Evolutionary conservation across 92 coral and sea anemone species (phyloP), one percentile per base, ranked within the genome.

Genomic region (Actinernus sp.): DNA sequence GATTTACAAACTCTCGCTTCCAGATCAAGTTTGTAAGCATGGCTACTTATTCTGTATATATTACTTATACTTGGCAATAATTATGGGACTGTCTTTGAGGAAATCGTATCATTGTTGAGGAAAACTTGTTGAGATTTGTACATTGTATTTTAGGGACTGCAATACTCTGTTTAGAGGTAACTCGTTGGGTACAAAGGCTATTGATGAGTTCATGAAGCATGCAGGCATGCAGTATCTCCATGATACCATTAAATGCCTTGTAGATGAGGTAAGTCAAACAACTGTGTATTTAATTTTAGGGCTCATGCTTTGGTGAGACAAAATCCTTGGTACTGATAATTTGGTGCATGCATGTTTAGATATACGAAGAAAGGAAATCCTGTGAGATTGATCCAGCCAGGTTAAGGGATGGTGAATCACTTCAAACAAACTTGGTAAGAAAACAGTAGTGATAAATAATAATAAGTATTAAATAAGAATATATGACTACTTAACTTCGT

Each of bases 161-260:
- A 89, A 93, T 69, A 93, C 98, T 3, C 79, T 93, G 47, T 93
- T 93, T 47, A 80, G 98, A 58, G 98, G 98, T n/a, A 93, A 93
- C 65, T 93, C 98, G 22, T 60, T 93, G 24, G 96, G 91, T 19
- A 93, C 98, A 16, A 93, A 93, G 36, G 91, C 98, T 3, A 85
- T 93, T 24, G 98, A 93, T 29, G 98, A 93, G 84, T 93, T 93
- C 69, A 85, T 93, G 96, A 93, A 93, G 73, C 91, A 84, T 73
- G 95, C 95, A 31, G 95, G 95, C 58, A 83, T 84, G 95, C 86
- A 88, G 49, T 88, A 88, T 37, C 89, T 88, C 27, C 95, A 88
- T 63, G 95, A 88, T 39, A 88, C 95, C 5, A 75, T 88, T 18
- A 88, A 88, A 55, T 69, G 79, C 29, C 75, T 88, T 4, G 73